These are phyloP conservation scores for Theropithecus gelada DNA, from an alignment of 2,113 vertebrate genomes.

Conservation along the genomic window DNA sequence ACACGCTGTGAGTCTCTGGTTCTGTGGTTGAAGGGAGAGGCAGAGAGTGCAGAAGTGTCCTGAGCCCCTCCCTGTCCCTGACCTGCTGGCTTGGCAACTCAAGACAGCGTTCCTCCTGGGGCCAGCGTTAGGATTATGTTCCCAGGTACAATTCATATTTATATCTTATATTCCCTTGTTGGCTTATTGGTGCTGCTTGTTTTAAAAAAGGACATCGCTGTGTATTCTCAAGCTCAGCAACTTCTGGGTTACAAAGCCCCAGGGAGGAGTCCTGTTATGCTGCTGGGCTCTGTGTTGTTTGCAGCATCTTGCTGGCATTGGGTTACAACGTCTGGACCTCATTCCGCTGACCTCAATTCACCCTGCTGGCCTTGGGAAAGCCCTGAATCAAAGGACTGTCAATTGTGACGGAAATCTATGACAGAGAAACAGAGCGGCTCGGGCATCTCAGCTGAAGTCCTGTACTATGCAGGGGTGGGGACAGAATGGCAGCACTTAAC, in stretches of 20 bases:
- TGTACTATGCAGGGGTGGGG: neutral
- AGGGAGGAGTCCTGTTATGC: slow-evolving; percentile 17
- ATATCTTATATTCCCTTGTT: slow-evolving; percentile 1
- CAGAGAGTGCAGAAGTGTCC: neutral
- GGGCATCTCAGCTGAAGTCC: neutral
- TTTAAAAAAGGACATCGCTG: slow-evolving; percentile 16
- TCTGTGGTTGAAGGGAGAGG: neutral
- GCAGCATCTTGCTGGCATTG: neutral
- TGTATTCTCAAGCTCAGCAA: slow-evolving; percentile 50
- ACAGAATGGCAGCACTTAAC: neutral
- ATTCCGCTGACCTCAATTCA: neutral
- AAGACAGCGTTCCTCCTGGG: neutral
- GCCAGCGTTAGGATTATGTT: neutral
- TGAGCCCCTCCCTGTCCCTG: neutral
- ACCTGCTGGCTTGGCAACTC: neutral
- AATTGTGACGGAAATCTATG: neutral
- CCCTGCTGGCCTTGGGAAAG: neutral
- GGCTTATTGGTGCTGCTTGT: slow-evolving; percentile 1
- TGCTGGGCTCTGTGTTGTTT: neutral
- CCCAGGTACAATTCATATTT: slow-evolving; percentile 49
- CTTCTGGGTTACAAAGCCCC: neutral
- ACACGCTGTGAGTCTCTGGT: fast-evolving
- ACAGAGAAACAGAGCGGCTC: fast-evolving
- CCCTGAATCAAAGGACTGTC: neutral
- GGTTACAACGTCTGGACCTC: neutral